These are phyloP conservation scores for Macaria liturata DNA, from an alignment of 2,888 invertebrate genomes.

Conservation along the genomic window DNA sequence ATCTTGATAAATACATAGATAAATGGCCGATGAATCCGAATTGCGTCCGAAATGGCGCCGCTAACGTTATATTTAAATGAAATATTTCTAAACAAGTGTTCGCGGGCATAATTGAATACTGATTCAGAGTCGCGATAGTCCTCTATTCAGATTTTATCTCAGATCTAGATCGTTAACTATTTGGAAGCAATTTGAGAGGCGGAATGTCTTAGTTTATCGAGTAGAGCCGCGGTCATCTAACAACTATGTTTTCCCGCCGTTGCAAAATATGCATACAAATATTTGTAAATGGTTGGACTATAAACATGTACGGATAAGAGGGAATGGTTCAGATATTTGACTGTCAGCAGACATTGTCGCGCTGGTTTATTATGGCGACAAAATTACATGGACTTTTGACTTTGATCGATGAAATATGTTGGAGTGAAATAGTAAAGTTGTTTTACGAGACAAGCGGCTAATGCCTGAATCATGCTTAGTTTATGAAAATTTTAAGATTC, in stretches of 20 bases:
- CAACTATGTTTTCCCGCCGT: constrained; percentile 49
- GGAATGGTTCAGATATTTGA: constrained; percentile 47
- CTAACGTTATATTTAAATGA: constrained; percentile 44
- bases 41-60: constrained; percentile 28
- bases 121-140: constrained; percentile 52
- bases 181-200: constrained; percentile 64
- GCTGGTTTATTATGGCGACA: constrained; percentile 6
- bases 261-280: constrained; percentile 63
- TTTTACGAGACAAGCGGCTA: no score
- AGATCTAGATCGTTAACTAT: constrained; percentile 60
- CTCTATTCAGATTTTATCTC: constrained; percentile 52
- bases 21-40: constrained; percentile 18
- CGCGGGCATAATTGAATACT: constrained; percentile 57
- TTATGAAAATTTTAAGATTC: no score
- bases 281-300: constrained; percentile 59
- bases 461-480: no score
- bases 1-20: constrained; percentile 46
- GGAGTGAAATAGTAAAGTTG: no score
- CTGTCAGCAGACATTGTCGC: constrained; percentile 32
- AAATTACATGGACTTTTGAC: constrained; percentile 8
- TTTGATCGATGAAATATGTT: constrained; percentile 1
- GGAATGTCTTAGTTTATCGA: constrained; percentile 54
- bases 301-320: constrained; percentile 52
- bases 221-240: constrained; percentile 44
- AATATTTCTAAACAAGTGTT: constrained; percentile 60